Evolutionary conservation across 2,113 vertebrate genomes (phyloP).

Genomic region (Riparia riparia): DNA sequence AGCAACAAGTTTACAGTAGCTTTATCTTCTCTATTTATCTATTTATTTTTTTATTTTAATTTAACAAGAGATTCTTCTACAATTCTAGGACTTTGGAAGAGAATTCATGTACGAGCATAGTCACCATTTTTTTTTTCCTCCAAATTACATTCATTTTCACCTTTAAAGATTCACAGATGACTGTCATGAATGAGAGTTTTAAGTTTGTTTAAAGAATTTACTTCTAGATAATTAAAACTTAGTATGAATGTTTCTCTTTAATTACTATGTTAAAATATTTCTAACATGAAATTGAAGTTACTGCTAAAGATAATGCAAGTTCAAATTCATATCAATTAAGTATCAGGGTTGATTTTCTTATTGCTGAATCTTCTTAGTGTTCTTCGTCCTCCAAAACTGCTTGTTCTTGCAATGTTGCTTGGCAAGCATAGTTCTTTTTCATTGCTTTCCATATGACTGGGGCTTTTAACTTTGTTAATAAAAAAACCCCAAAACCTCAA

Average conservation of each 20-base stretch:
- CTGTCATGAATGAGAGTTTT: background rate
- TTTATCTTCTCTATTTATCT: background rate
- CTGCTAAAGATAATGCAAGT: background rate
- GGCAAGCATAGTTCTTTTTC: background rate
- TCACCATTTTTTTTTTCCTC: background rate
- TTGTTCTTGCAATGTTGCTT: background rate
- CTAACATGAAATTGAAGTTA: background rate
- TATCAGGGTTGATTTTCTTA: background rate
- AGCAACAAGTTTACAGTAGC: background rate
- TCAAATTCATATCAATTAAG: background rate
- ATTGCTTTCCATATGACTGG: rapidly evolving
- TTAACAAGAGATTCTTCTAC: background rate
- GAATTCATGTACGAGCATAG: rapidly evolving
- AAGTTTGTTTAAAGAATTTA: background rate
- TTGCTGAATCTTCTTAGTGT: background rate
- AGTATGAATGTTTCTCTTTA: rapidly evolving
- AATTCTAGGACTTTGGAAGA: background rate
- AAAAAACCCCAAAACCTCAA: background rate
- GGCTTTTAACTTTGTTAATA: background rate
- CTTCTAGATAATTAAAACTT: background rate
- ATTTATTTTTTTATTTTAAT: background rate
- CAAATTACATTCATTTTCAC: background rate
- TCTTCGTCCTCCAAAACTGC: background rate
- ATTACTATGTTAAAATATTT: background rate
- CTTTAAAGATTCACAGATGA: background rate